A percentile compares a stretch with the other conserved stretches of the same genome.
Evolutionary conservation across 2,797 vertebrate species (phyloP).

Genomic region (Iguana delicatissima): DNA sequence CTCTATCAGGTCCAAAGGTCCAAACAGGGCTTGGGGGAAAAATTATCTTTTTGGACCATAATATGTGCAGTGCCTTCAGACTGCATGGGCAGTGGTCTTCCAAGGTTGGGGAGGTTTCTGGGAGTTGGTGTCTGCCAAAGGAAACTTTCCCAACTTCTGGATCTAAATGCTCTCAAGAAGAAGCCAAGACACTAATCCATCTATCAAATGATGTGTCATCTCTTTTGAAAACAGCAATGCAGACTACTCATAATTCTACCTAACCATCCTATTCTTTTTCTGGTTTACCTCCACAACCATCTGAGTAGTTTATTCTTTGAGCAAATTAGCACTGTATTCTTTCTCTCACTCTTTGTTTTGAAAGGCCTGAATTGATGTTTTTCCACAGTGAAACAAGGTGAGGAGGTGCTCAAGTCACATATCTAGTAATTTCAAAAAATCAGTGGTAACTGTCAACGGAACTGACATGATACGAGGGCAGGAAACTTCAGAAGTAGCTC

Average conservation of each 20-base stretch:
- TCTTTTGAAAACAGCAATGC: not conserved
- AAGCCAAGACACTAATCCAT: not conserved
- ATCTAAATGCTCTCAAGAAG: conserved; percentile 22
- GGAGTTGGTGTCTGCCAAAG: not conserved
- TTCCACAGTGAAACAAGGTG: not conserved
- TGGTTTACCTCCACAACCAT: not conserved
- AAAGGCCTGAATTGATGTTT: not conserved
- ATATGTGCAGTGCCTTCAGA: not conserved
- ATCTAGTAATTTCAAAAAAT: not conserved
- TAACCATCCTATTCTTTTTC: not conserved
- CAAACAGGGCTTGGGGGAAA: not conserved
- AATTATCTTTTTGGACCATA: not conserved
- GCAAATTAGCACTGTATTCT: not conserved
- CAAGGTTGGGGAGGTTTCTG: too few relatives aligned
- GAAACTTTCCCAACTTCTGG: not conserved
- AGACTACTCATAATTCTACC: not conserved
- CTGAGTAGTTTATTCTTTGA: not conserved
- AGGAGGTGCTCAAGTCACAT: not conserved
- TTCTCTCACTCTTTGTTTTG: not conserved
- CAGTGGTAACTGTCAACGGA: not conserved
- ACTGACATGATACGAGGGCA: not conserved
- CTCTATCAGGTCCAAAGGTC: conserved; percentile 30
- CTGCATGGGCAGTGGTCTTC: not conserved
- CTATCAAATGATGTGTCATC: not conserved
- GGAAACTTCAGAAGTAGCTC: not conserved